Evolutionary conservation across 1,140 invertebrate species (phyloP), one percentile per base, ranked within the genome.

Genomic region (Drosophila yakuba): DNA sequence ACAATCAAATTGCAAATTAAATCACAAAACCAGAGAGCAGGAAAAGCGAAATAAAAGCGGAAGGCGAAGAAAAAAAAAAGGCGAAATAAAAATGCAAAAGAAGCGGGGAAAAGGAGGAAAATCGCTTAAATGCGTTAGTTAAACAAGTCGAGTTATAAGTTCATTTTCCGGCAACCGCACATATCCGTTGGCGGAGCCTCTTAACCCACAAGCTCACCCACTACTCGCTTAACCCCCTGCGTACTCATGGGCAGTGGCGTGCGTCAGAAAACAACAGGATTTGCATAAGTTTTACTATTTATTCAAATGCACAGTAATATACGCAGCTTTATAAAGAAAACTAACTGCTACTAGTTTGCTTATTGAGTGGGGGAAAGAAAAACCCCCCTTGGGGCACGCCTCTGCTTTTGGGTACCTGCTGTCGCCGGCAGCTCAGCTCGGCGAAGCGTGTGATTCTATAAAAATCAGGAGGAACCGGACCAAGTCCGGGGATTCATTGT

Each of bases 121-220:
- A 88, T 78, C 84, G 84, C 54, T 89, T 88, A 88, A 88, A 88
- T 88, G 79, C 84, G 83, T 88, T 88, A 88, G 83, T 88, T 84
- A 89, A 88, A 89, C 84, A 88, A 89, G 84, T 88, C 80, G 74
- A 88, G 84, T 84, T 88, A 89, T 88, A 88, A 88, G 84, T 88
- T 88, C 76, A 89, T 88, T 89, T 88, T 88, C 84, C 84, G 84
- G 73, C 84, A 88, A 74, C 80, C 80, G 83, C 77, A 84, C 80
- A 88, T 84, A 84, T 89, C 84, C 84, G 80, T 38, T 60, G 58
- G 41, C 4, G 6, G 8, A 11, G 8, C 41, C 51, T 36, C 20
- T 47, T 47, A 23, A 28, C 14, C 25, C 48, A 10, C 20, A 5
- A 12, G 12, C 14, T n/a, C 4, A 20, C 45, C 45, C 45, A 28